Base-by-base conservation (phyloP, 2,113 vertebrate species). In the Turdus rufiventris region DNA sequence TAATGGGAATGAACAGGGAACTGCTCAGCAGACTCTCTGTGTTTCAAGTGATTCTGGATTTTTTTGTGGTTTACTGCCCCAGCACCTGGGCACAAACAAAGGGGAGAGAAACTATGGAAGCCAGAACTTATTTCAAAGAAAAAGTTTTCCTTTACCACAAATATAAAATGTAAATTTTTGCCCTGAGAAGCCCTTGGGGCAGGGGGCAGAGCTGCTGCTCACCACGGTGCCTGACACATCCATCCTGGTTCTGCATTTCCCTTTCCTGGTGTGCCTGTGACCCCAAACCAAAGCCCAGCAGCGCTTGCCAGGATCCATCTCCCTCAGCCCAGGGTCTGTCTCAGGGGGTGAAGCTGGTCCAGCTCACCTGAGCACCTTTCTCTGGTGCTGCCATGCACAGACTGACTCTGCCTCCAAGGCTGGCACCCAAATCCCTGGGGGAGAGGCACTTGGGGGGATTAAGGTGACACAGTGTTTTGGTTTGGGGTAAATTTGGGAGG, bases 361-460 rank as follows among this genome's bases (percentile, higher is more conserved):
- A 15, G 31, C 19, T 48, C 42, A 25, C 17, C 60, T 8, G 18
- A 4, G 25, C 5, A 1, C 25, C 1, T 14, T 28, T 25, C 12
- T 5, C 31, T 18, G 34, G 8, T 1, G 29, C 14, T 83, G 53
- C 25, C 23, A 3, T 42, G 66, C 10, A 6, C 14, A 31, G 5
- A 2, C 14, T 5, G 57, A 10, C 18, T 2, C 1, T 8, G 2
- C 4, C 14, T 2, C 23, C 36, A 7, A 8, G 36, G 66, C 23
- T 3, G 16, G 61, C 85, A 66, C 54, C 54, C 67, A 14, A 3
- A 28, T 4, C 25, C 3, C 10, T 1, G 14, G 8, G 34, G 47
- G 9, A 60, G 24, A 18, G 40, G 50, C 33, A 31, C 18, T 19
- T 4, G 5, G 12, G 36, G 71, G 70, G 25, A 20, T 40, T 28